Conservation (phyloP, 2,113 vertebrate genomes). For the Daphoenositta chrysoptera region DNA sequence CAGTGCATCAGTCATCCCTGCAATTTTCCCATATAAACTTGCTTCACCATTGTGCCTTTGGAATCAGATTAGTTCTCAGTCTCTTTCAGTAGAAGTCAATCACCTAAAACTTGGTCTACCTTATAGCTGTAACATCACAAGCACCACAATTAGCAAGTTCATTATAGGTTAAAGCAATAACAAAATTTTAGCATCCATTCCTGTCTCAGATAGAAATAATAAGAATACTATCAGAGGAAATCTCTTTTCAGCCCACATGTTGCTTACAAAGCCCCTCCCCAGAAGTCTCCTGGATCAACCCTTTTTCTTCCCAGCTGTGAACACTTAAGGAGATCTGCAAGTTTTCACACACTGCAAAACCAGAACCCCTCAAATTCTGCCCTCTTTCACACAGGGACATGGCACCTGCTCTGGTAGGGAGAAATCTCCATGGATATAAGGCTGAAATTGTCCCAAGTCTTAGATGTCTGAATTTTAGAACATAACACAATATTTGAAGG, state of each 20-base stretch:
- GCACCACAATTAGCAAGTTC: background rate
- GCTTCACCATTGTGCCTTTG: background rate
- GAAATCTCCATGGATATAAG: background rate
- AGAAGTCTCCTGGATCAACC: background rate
- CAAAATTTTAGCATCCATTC: background rate
- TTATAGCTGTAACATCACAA: background rate
- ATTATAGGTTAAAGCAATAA: background rate
- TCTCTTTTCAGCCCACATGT: background rate
- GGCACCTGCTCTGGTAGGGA: background rate
- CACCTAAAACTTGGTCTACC: background rate
- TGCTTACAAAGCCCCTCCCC: background rate
- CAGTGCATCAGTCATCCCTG: background rate
- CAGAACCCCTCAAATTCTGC: background rate
- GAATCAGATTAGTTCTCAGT: background rate
- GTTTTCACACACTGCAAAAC: background rate
- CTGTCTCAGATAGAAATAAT: background rate
- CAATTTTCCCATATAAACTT: background rate
- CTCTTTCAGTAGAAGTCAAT: background rate
- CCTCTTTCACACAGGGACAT: background rate
- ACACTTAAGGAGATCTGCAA: background rate
- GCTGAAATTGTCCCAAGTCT: background rate
- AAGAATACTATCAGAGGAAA: background rate
- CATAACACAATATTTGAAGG: background rate
- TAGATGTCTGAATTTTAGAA: background rate
- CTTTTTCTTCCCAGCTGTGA: background rate